phyloP scores from a whole-genome alignment of 2,888 invertebrate species.

The Chaitophorus viminalis region DNA sequence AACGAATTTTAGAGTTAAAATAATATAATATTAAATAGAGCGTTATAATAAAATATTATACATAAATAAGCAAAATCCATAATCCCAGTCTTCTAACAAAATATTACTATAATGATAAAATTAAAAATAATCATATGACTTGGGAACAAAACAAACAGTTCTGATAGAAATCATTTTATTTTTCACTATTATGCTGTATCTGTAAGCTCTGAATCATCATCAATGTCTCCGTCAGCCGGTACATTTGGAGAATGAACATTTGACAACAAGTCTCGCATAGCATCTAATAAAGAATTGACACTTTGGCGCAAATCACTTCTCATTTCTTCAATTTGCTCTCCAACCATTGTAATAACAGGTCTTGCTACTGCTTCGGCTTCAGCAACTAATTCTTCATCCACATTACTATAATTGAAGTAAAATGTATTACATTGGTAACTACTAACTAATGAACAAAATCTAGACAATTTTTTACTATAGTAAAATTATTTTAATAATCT shows the following conservation, averaged over 20 bases:
- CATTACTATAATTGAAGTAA: constrained; percentile 20
- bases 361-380: constrained; percentile 67
- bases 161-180: background rate
- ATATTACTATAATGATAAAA: constrained; percentile 22
- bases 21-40: background rate
- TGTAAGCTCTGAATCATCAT: constrained; percentile 64
- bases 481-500: no score
- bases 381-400: constrained; percentile 66
- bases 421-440: background rate
- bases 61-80: constrained; percentile 42
- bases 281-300: constrained; percentile 76
- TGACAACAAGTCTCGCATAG: constrained; percentile 78
- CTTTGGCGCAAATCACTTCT: constrained; percentile 72
- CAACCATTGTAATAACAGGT: constrained; percentile 65
- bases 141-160: constrained; percentile 28
- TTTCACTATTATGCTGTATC: constrained; percentile 55
- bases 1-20: background rate
- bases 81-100: constrained; percentile 23
- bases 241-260: constrained; percentile 70
- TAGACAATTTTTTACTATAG: no score
- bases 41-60: constrained; percentile 1
- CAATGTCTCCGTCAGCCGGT: constrained; percentile 65
- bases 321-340: constrained; percentile 52
- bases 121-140: constrained; percentile 3
- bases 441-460: background rate